Percentiles rank a stretch among this genome's conserved stretches.
These are phyloP conservation scores for Pilophorus perplexus DNA, from an alignment of 2,888 invertebrate genomes.

Conservation along the genomic window DNA sequence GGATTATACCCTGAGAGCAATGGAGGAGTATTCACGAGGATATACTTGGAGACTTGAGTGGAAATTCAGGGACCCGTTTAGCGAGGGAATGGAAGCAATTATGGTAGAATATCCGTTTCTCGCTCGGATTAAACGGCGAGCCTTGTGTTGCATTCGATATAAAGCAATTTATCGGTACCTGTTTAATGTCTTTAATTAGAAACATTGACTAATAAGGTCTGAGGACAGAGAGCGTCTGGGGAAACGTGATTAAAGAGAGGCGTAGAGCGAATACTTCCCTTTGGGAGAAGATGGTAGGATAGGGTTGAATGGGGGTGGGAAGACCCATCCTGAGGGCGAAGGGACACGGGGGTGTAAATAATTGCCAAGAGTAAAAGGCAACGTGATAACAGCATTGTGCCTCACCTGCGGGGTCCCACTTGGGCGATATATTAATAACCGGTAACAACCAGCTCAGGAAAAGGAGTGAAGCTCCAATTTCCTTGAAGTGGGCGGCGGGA, in stretches of 20 bases:
- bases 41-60: too few relatives aligned
- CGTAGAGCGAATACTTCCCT: background rate
- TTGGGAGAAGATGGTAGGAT: background rate
- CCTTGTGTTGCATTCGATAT: constrained; percentile 9
- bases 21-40: too few relatives aligned
- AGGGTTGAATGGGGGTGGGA: background rate
- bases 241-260: background rate
- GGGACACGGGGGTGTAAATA: too few relatives aligned
- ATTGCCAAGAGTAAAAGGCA: too few relatives aligned
- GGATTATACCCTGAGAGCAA: too few relatives aligned
- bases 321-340: background rate
- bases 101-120: constrained; percentile 4
- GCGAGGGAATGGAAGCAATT: background rate
- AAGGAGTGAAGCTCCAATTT: too few relatives aligned
- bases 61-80: too few relatives aligned
- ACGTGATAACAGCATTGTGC: too few relatives aligned
- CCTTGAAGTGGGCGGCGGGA: too few relatives aligned
- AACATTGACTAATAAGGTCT: background rate
- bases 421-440: too few relatives aligned
- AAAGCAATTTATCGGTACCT: constrained; percentile 1
- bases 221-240: background rate
- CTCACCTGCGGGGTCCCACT: too few relatives aligned
- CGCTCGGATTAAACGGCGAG: background rate
- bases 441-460: too few relatives aligned
- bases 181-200: constrained; percentile 4